These are phyloP conservation scores for Drosophila albomicans DNA, from an alignment of 1,140 invertebrate species.

Conservation along the genomic window DNA sequence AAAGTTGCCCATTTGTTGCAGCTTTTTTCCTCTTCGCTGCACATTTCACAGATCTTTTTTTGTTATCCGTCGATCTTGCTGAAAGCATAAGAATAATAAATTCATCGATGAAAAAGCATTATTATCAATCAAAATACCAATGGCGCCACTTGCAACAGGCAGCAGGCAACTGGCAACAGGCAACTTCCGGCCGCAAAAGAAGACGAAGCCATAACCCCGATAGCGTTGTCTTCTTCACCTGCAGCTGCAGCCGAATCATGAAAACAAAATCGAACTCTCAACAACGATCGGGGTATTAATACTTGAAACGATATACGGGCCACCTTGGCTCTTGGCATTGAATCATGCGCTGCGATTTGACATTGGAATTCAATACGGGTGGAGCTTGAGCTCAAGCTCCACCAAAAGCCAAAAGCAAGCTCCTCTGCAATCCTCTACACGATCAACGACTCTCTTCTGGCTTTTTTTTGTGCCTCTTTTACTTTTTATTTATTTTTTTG, in stretches of 20 bases:
- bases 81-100: slow-evolving; percentile 20
- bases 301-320: slow-evolving; percentile 41
- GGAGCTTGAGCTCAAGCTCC: slow-evolving; percentile 19
- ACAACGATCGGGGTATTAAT: slow-evolving; percentile 5
- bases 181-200: slow-evolving; percentile 37
- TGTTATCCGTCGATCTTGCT: neutral
- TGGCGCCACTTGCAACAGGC: slow-evolving; percentile 37
- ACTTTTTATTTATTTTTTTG: slow-evolving; percentile 22
- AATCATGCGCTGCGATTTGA: slow-evolving; percentile 67
- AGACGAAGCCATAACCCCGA: slow-evolving; percentile 28
- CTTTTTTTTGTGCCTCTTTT: slow-evolving; percentile 12
- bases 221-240: slow-evolving; percentile 37
- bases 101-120: slow-evolving; percentile 16
- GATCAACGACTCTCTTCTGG: slow-evolving; percentile 8
- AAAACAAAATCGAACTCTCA: neutral
- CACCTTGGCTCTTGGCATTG: slow-evolving; percentile 40
- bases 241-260: slow-evolving; percentile 21
- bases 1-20: neutral
- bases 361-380: slow-evolving; percentile 77
- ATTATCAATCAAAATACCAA: slow-evolving; percentile 29
- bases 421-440: slow-evolving; percentile 26
- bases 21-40: slow-evolving; percentile 1
- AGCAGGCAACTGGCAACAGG: slow-evolving; percentile 16
- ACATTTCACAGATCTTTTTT: slow-evolving; percentile 2
- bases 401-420: slow-evolving; percentile 19